These are phyloP conservation scores for Hetaerina titia DNA, from an alignment of 2,888 invertebrate genomes.

Conservation along the genomic window DNA sequence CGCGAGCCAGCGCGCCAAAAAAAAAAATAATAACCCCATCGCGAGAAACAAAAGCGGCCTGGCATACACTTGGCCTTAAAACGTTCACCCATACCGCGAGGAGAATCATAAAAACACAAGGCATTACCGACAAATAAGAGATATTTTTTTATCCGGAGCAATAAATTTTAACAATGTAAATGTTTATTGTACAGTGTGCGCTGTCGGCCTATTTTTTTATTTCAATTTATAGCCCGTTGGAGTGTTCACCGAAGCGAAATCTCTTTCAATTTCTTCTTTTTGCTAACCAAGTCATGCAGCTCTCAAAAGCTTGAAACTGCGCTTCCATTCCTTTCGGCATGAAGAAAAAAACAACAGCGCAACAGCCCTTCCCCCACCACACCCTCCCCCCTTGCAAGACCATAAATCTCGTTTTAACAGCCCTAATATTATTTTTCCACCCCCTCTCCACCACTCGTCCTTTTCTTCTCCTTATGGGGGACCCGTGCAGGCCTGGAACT, in stretches of 20 bases:
- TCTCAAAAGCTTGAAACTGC: background rate
- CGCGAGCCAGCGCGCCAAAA: background rate
- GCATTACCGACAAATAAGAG: background rate
- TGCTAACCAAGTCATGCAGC: background rate
- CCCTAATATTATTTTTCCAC: constrained; percentile 18
- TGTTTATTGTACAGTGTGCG: background rate
- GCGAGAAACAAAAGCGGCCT: background rate
- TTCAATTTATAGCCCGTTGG: background rate
- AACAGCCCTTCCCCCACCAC: background rate
- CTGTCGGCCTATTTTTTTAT: background rate
- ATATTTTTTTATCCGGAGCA: background rate
- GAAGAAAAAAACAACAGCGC: background rate
- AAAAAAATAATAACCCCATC: background rate
- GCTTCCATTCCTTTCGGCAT: background rate
- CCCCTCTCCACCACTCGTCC: background rate
- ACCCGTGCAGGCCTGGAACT: background rate
- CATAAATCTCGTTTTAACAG: constrained; percentile 27
- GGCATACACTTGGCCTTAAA: background rate
- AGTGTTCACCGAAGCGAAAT: background rate
- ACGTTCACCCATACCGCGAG: background rate
- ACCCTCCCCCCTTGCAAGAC: background rate
- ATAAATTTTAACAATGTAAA: constrained; percentile 18
- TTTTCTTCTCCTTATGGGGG: no score
- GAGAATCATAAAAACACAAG: background rate
- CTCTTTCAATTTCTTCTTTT: background rate